Percentiles rank a stretch among this genome's conserved stretches.
Conservation (phyloP, 2,888 invertebrate species). For the Hirtodrosophila trivittata region DNA sequence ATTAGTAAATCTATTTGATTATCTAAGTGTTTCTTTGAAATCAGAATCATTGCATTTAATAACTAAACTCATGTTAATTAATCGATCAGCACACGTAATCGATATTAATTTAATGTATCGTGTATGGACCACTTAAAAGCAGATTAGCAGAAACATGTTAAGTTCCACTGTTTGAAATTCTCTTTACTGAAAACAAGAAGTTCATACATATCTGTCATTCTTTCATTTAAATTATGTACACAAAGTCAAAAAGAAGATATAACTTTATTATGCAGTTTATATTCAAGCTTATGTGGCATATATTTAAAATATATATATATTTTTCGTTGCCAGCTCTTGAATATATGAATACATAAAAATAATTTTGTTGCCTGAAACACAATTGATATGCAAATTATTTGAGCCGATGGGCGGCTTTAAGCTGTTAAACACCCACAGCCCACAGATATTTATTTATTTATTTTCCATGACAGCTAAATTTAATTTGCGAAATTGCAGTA, state of each 20-base stretch:
- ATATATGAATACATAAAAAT: conserved; percentile 41
- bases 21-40: too few species aligned
- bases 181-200: too few species aligned
- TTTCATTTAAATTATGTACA: not conserved
- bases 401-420: conserved; percentile 22
- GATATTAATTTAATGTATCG: too few species aligned
- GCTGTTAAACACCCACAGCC: conserved; percentile 7
- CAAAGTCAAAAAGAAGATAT: not conserved
- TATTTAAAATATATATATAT: not conserved
- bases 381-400: conserved; percentile 57
- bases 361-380: conserved; percentile 30
- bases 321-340: not conserved
- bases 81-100: too few species aligned
- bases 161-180: too few species aligned
- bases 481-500: conserved; percentile 26
- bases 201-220: not conserved
- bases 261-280: not conserved
- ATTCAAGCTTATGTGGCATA: not conserved
- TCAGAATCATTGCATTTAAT: too few species aligned
- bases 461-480: conserved; percentile 23
- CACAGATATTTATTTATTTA: conserved; percentile 20
- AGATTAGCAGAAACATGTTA: too few species aligned
- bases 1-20: too few species aligned
- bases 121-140: too few species aligned
- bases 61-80: too few species aligned